Evolutionary conservation across 2,797 vertebrate species (phyloP).

Genomic region (Gambusia yucatana): DNA sequence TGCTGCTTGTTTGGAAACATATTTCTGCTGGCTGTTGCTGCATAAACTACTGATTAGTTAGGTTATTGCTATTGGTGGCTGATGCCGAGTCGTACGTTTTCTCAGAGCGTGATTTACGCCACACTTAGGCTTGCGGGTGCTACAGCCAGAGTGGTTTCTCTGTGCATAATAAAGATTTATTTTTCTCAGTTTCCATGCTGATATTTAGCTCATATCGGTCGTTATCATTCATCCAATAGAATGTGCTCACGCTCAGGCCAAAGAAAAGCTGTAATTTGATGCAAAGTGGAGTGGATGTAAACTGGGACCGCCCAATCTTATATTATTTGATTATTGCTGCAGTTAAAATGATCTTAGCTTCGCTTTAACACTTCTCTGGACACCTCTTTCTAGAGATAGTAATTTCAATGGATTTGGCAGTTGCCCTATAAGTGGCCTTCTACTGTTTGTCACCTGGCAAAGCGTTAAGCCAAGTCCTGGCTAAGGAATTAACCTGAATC

Average conservation of each 20-base stretch:
- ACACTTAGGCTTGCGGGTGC: conserved; percentile 70
- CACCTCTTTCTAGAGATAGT: conserved; percentile 62
- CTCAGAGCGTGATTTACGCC: conserved; percentile 76
- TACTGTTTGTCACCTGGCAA: conserved; percentile 64
- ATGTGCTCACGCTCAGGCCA: conserved; percentile 52
- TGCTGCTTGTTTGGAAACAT: conserved; percentile 37
- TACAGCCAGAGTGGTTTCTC: conserved; percentile 53
- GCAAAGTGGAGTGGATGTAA: conserved; percentile 50
- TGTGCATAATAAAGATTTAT: conserved; percentile 75
- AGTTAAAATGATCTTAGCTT: conserved; percentile 82
- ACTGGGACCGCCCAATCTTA: conserved; percentile 72
- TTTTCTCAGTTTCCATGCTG: conserved; percentile 56
- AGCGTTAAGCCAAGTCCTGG: conserved; percentile 60
- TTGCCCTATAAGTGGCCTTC: conserved; percentile 60
- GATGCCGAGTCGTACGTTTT: conserved; percentile 68
- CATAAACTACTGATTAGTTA: conserved; percentile 64
- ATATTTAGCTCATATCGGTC: conserved; percentile 77
- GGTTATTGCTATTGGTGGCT: conserved; percentile 78
- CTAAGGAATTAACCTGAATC: conserved; percentile 71
- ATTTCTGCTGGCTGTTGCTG: conserved; percentile 53
- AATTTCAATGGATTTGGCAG: conserved; percentile 54
- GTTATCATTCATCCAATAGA: conserved; percentile 78
- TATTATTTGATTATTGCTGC: conserved; percentile 81
- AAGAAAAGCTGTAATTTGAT: conserved; percentile 68
- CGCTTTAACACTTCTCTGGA: conserved; percentile 62